phyloP scores from a whole-genome alignment of 1,140 invertebrate genomes.

The Anadara kagoshimensis region DNA sequence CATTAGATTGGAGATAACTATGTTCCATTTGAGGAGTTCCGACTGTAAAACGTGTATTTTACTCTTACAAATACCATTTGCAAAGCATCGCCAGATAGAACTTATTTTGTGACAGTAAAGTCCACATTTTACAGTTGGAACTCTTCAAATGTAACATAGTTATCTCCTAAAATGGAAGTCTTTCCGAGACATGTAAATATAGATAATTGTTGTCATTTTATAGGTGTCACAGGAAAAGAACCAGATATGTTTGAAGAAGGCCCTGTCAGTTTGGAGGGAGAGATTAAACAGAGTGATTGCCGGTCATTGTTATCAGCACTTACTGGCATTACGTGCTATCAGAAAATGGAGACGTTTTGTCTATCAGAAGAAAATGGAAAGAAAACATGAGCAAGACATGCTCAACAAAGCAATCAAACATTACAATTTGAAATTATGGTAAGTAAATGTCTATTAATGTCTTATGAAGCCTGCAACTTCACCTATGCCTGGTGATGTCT shows the following conservation, averaged over 20 bases:
- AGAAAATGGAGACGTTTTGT: conserved; percentile 36
- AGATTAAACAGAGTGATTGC: conserved; percentile 32
- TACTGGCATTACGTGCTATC: conserved; percentile 27
- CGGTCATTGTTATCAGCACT: conserved; percentile 32
- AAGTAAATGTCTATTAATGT: background rate
- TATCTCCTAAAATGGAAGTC: no score
- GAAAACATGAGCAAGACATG: conserved; percentile 28
- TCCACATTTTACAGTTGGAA: no score
- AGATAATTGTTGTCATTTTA: background rate
- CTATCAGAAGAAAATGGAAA: conserved; percentile 17
- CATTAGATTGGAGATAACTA: no score
- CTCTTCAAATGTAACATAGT: no score
- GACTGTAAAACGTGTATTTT: no score
- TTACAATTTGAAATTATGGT: conserved; percentile 33
- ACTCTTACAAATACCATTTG: no score
- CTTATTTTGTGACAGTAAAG: no score
- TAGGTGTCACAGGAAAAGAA: conserved; percentile 20
- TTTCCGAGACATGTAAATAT: background rate
- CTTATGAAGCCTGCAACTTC: background rate
- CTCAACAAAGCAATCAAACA: conserved; percentile 22
- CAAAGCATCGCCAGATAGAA: no score
- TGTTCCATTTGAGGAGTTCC: no score
- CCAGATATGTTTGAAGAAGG: background rate
- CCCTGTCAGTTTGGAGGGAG: conserved; percentile 26
- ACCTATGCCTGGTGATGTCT: background rate